Percentiles rank a stretch among this genome's conserved stretches.
Evolutionary conservation across 2,113 vertebrate species (phyloP).

Genomic region (Lasiurus cinereus): DNA sequence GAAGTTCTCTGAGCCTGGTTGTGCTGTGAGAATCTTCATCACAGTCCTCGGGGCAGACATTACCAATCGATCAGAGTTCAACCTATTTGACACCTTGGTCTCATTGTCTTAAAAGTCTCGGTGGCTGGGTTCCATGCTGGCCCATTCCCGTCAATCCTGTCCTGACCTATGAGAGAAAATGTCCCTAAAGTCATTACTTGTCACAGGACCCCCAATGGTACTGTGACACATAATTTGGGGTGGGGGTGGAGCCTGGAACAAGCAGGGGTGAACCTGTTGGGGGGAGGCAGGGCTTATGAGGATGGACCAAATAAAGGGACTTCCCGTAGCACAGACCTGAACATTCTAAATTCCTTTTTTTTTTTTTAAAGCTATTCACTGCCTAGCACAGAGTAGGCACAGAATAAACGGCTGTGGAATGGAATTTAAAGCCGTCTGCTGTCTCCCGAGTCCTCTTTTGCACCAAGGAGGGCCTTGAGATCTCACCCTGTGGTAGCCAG

Average conservation of each 20-base stretch:
- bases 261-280: neutral
- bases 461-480: neutral
- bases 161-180: neutral
- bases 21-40: neutral
- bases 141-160: neutral
- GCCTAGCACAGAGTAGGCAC: constrained; percentile 42
- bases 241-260: neutral
- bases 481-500: neutral
- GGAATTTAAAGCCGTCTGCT: neutral
- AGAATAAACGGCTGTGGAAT: neutral
- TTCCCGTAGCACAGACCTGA: constrained; percentile 23
- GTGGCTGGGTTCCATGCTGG: neutral
- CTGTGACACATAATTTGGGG: neutral
- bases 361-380: constrained; percentile 39
- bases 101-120: neutral
- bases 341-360: constrained; percentile 18
- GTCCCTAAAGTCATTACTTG: neutral
- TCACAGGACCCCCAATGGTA: neutral
- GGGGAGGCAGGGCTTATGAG: neutral
- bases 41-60: constrained; percentile 2
- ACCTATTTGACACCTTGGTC: neutral
- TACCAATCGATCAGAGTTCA: constrained; percentile 1
- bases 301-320: neutral
- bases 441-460: neutral
- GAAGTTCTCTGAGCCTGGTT: neutral